These are phyloP conservation scores for Pseudoatta argentina DNA, from an alignment of 1,140 invertebrate species.

Conservation along the genomic window DNA sequence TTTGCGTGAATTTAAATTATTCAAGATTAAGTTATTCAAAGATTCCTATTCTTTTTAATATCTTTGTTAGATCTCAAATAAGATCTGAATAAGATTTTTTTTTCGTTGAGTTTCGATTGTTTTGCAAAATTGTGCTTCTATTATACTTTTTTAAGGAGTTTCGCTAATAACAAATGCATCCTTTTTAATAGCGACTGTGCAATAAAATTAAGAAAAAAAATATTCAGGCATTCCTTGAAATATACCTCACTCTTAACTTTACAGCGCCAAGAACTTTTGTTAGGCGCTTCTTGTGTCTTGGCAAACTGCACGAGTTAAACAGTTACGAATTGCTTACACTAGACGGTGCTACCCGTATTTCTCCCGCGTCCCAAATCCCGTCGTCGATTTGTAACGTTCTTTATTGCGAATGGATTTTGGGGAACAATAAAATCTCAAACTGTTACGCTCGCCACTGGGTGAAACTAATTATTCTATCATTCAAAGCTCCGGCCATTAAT, in stretches of 20 bases:
- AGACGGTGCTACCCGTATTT: slow-evolving; percentile 30
- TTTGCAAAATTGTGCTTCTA: slow-evolving; percentile 3
- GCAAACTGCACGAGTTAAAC: slow-evolving; percentile 55
- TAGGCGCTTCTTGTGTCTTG: slow-evolving; percentile 48
- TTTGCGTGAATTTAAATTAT: not conserved
- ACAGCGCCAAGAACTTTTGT: slow-evolving; percentile 35
- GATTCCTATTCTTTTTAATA: not conserved
- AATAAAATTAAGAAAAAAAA: slow-evolving; percentile 55
- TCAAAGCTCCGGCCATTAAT: slow-evolving; percentile 10
- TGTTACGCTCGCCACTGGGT: not conserved
- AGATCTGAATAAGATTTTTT: slow-evolving; percentile 15
- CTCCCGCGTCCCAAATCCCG: slow-evolving; percentile 48
- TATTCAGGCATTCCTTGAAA: slow-evolving; percentile 4
- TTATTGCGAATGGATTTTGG: slow-evolving; percentile 57
- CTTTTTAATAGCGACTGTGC: slow-evolving; percentile 26
- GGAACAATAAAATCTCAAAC: slow-evolving; percentile 54
- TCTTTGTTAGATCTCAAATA: slow-evolving; percentile 17
- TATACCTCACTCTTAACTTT: slow-evolving; percentile 42
- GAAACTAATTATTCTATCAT: slow-evolving; percentile 58
- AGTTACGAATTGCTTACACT: slow-evolving; percentile 60
- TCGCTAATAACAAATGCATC: slow-evolving; percentile 18
- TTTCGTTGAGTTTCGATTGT: slow-evolving; percentile 40
- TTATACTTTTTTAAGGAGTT: not conserved
- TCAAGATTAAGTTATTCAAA: not conserved
- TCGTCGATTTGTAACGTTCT: slow-evolving; percentile 43